Evolutionary conservation across 2,888 invertebrate species (phyloP).

Genomic region (Horisme vitalbata): DNA sequence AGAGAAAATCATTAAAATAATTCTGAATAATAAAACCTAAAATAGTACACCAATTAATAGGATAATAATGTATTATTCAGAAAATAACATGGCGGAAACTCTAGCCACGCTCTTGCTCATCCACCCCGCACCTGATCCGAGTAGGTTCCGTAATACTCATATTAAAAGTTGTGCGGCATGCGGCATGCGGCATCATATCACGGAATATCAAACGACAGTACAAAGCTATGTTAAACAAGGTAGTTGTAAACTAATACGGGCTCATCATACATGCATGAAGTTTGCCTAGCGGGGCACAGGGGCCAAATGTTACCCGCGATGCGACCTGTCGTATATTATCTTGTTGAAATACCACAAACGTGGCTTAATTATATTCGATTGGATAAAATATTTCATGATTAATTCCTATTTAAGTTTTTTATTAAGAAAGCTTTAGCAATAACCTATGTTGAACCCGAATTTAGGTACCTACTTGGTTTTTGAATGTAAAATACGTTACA

Average conservation of each 20-base stretch:
- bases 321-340: constrained; percentile 19
- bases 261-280: constrained; percentile 72
- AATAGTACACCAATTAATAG: no score
- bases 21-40: no score
- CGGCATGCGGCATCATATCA: constrained; percentile 51
- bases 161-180: constrained; percentile 37
- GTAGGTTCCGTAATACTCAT: constrained; percentile 29
- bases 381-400: no score
- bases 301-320: constrained; percentile 34
- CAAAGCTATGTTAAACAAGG: constrained; percentile 64
- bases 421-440: no score
- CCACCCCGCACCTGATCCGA: constrained; percentile 3
- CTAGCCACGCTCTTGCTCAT: constrained; percentile 3
- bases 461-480: no score
- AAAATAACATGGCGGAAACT: constrained; percentile 7
- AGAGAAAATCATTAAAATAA: no score
- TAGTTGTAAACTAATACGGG: constrained; percentile 63
- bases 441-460: no score
- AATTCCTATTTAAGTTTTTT: no score
- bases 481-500: no score
- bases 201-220: constrained; percentile 61
- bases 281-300: constrained; percentile 38
- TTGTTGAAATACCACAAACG: no score
- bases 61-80: no score
- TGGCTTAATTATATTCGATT: no score